Base-by-base conservation (phyloP, 2,113 vertebrate species). In the Hyla sarda region DNA sequence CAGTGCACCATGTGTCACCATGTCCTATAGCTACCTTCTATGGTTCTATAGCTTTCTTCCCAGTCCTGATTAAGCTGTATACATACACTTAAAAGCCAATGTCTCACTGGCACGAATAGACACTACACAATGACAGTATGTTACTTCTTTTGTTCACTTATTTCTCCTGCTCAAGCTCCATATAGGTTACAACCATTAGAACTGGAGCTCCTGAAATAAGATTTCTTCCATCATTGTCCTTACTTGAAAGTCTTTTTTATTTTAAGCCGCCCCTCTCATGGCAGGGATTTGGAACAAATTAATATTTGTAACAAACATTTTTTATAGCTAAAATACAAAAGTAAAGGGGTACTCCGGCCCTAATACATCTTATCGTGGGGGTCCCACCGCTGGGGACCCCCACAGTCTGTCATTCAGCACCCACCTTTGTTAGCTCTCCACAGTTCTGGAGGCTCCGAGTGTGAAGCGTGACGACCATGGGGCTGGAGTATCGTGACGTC, bases 221-320 rank as follows among this genome's bases (percentile, higher is more conserved):
- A 82, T 82, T 65, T 37, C 23, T 67, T 82, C 60, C 58, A 30
- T n/a, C n/a, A 28, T 67, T 67, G 60, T 67, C 41, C 9, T 62
- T 67, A 67, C 56, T 67, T 81, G 41, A 65, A 47, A 47, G 14
- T 47, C 10, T 77, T 56, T 56, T 56, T 56, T 41, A 37, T 34
- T 21, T 19, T 37, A 21, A 5, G 32, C 8, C 4, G 12, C 12
- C 77, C 10, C 1, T 41, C 32, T 82, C 4, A 32, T 47, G 56
- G 58, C 28, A 48, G 25, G 58, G 32, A 48, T 67, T 16, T 28
- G n/a, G 79, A 82, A 82, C 60, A 82, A 82, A 54, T 6, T 9
- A 81, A 48, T 65, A 67, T 67, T 21, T 28, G 37, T 23, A 67
- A 28, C 13, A 48, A n/a, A 28, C 3, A 4, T 30, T n/a, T 81